Evolutionary conservation across 2,888 invertebrate genomes (phyloP).

Genomic region (Margaritifera margaritifera): DNA sequence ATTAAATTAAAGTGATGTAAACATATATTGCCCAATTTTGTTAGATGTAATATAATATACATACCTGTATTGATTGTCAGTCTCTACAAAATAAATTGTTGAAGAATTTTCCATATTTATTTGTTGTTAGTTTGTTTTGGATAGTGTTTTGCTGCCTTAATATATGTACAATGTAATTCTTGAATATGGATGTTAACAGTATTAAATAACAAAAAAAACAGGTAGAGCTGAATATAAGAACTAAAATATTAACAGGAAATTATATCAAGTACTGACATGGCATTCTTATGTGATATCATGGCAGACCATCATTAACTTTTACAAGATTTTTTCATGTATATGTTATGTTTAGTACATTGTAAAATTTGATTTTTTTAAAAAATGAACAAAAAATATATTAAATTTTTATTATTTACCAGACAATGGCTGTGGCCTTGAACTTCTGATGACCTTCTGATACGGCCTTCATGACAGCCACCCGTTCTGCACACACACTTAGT

Average conservation of each 20-base stretch:
- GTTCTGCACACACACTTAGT: constrained; percentile 89
- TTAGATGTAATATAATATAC: too few relatives aligned
- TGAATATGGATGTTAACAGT: too few relatives aligned
- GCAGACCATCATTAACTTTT: neutral
- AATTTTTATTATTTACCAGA: constrained; percentile 65
- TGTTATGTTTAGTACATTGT: neutral
- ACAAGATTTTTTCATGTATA: neutral
- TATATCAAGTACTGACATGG: neutral
- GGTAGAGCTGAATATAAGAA: neutral
- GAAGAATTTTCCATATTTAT: too few relatives aligned
- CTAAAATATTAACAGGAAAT: neutral
- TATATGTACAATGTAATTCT: too few relatives aligned
- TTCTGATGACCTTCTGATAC: constrained; percentile 86
- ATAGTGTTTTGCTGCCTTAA: too few relatives aligned
- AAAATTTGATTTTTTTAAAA: neutral
- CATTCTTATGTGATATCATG: neutral
- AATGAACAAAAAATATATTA: neutral
- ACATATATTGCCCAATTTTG: too few relatives aligned
- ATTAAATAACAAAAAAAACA: too few relatives aligned
- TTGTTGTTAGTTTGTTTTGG: too few relatives aligned
- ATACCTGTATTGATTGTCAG: too few relatives aligned
- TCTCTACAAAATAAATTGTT: too few relatives aligned
- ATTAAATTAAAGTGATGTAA: too few relatives aligned
- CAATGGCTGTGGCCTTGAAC: constrained; percentile 78
- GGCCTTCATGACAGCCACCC: constrained; percentile 87